These are phyloP conservation scores for Galagoides demidoff DNA, from an alignment of 2,797 vertebrate genomes.

Conservation along the genomic window DNA sequence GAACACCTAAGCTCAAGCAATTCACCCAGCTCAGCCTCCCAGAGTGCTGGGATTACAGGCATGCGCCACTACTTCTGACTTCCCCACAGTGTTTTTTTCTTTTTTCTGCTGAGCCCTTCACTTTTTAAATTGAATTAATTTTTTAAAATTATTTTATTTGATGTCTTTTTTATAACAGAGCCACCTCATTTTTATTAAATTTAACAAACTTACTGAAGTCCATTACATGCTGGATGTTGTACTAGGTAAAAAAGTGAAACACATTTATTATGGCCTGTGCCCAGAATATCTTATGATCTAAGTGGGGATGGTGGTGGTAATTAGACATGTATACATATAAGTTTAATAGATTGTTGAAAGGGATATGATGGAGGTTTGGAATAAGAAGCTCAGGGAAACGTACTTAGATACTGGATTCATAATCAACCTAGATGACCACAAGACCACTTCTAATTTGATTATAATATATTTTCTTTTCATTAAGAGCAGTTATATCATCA, in stretches of 20 bases:
- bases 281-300: neutral
- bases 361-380: neutral
- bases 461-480: neutral
- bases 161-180: too few species aligned
- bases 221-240: neutral
- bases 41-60: too few species aligned
- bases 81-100: too few species aligned
- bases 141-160: too few species aligned
- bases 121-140: too few species aligned
- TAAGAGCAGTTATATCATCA: neutral
- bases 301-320: neutral
- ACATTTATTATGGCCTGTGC: neutral
- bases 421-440: neutral
- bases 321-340: neutral
- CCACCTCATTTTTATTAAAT: neutral
- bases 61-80: too few species aligned
- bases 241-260: neutral
- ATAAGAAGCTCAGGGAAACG: neutral
- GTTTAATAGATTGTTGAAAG: neutral
- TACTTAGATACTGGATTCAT: neutral
- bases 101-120: too few species aligned
- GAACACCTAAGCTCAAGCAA: too few species aligned
- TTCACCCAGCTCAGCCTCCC: too few species aligned
- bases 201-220: neutral
- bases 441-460: neutral